Conservation (phyloP, 2,797 vertebrate genomes). For the Enteromius paludinosus region DNA sequence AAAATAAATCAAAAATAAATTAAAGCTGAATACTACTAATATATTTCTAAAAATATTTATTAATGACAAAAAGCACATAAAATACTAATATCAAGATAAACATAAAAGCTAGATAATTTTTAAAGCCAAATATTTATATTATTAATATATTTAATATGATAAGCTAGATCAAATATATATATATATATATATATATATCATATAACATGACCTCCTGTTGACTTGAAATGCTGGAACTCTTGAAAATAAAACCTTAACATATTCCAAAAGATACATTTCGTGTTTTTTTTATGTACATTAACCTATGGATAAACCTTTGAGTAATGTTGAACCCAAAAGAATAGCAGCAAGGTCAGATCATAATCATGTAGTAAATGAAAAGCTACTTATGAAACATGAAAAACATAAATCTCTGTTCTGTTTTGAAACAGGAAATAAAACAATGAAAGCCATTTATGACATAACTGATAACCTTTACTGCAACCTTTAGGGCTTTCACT, state of each 20-base stretch:
- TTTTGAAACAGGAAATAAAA: constrained; percentile 41
- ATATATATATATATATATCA: too few species aligned
- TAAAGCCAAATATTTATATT: neutral
- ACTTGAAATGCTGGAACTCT: neutral
- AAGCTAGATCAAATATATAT: too few species aligned
- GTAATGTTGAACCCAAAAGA: neutral
- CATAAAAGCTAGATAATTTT: neutral
- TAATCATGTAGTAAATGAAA: neutral
- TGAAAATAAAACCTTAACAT: neutral
- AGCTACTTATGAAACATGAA: neutral
- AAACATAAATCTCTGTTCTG: constrained; percentile 42
- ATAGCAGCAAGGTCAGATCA: neutral
- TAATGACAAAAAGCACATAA: neutral
- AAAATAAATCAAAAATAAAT: neutral
- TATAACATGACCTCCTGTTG: neutral
- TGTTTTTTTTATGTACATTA: neutral
- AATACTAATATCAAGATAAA: neutral
- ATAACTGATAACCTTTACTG: constrained; percentile 40
- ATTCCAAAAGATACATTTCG: neutral
- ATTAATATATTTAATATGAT: neutral
- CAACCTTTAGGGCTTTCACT: constrained; percentile 38
- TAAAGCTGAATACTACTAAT: neutral
- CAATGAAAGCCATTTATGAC: constrained; percentile 47
- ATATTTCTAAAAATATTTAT: neutral
- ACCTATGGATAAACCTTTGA: neutral